These are phyloP conservation scores for Eudasyphora cyanicolor DNA, from an alignment of 2,888 invertebrate genomes.

Conservation along the genomic window DNA sequence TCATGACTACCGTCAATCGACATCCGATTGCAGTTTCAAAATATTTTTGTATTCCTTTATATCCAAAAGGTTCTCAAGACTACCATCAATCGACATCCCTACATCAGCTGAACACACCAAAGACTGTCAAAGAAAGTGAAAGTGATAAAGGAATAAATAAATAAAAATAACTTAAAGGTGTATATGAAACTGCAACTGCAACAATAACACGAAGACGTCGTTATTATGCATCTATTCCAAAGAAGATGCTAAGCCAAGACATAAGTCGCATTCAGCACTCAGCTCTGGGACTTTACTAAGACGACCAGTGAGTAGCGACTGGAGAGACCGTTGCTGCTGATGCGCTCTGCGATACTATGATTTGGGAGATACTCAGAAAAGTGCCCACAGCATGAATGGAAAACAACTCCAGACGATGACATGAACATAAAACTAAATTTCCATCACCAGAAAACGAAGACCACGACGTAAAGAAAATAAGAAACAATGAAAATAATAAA, in stretches of 20 bases:
- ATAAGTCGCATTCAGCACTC: too few species aligned
- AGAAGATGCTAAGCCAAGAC: conserved; percentile 41
- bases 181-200: conserved; percentile 12
- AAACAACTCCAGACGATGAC: background rate
- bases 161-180: conserved; percentile 39
- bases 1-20: too few species aligned
- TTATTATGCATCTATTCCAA: background rate
- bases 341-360: background rate
- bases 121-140: conserved; percentile 46
- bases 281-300: background rate
- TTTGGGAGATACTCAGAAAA: background rate
- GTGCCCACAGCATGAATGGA: background rate
- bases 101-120: background rate
- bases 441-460: background rate
- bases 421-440: conserved; percentile 9
- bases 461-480: background rate
- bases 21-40: too few species aligned
- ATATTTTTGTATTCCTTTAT: too few species aligned
- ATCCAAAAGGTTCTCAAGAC: background rate
- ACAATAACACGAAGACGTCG: conserved; percentile 9
- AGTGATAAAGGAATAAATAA: conserved; percentile 55
- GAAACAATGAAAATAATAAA: conserved; percentile 31
- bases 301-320: background rate
- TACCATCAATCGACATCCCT: background rate
- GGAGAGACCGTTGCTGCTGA: background rate